A percentile compares a stretch with the other conserved stretches of the same genome.
Conservation (phyloP, 2,797 vertebrate genomes). For the Diceros bicornis region DNA sequence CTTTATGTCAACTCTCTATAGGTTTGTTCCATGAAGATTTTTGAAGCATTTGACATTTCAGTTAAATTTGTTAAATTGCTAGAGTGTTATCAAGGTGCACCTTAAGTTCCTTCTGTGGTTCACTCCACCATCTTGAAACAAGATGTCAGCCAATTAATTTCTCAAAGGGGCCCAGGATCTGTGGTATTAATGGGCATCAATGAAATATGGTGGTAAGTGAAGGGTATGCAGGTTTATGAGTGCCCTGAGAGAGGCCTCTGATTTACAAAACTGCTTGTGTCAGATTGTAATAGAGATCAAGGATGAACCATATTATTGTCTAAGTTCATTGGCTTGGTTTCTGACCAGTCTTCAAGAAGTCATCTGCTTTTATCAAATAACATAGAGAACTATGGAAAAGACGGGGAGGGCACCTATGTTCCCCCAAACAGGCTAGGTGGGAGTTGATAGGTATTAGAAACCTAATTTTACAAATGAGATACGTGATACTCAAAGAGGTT, state of each 20-base stretch:
- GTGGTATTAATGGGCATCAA: neutral
- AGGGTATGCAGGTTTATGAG: neutral
- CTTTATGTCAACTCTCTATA: neutral
- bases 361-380: conserved; percentile 37
- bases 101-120: conserved; percentile 55
- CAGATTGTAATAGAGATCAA: neutral
- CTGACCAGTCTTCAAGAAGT: conserved; percentile 1
- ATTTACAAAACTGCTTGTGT: neutral
- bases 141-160: conserved; percentile 47
- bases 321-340: neutral
- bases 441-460: neutral
- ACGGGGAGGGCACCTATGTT: neutral
- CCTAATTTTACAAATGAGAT: neutral
- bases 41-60: conserved; percentile 51
- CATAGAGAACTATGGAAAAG: neutral
- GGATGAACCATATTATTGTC: neutral
- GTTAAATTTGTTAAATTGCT: neutral
- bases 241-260: neutral
- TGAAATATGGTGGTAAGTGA: neutral
- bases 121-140: conserved; percentile 59
- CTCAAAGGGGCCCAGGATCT: neutral
- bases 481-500: neutral
- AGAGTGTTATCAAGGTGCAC: neutral
- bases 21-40: neutral
- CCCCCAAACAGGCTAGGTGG: neutral